These are phyloP conservation scores for Ephialtes manifestator DNA, from an alignment of 2,888 invertebrate species.

Conservation along the genomic window DNA sequence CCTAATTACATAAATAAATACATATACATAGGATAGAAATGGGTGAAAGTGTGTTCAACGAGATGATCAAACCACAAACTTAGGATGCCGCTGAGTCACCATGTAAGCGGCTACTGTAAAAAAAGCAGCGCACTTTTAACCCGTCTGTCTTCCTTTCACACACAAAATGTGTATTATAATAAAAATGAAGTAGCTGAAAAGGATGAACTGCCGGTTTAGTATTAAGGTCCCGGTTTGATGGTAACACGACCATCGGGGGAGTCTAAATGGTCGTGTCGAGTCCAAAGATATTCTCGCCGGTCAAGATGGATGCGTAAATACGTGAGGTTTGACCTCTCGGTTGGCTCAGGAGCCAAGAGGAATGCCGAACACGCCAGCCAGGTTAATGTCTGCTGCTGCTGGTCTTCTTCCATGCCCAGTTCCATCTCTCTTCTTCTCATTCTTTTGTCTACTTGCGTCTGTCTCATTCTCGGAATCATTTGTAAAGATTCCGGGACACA, in stretches of 20 bases:
- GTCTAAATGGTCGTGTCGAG: not conserved
- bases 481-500: slow-evolving; percentile 84
- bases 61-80: not conserved
- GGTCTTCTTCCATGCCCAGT: slow-evolving; percentile 51
- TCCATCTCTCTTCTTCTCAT: slow-evolving; percentile 49
- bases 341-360: slow-evolving; percentile 34
- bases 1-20: too few species aligned
- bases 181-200: slow-evolving; percentile 48
- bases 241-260: not conserved
- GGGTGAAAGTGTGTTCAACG: not conserved
- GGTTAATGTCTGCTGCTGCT: slow-evolving; percentile 60
- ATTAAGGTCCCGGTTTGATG: slow-evolving; percentile 33
- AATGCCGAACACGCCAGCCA: slow-evolving; percentile 63
- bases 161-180: slow-evolving; percentile 33
- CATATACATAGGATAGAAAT: too few species aligned
- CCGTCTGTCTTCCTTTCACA: slow-evolving; percentile 14
- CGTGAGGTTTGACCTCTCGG: slow-evolving; percentile 63
- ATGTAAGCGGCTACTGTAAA: slow-evolving; percentile 34
- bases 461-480: slow-evolving; percentile 79
- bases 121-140: not conserved
- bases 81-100: not conserved
- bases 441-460: slow-evolving; percentile 73
- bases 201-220: slow-evolving; percentile 45
- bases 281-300: slow-evolving; percentile 28
- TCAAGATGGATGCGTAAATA: slow-evolving; percentile 63